Percentiles rank a stretch among this genome's conserved stretches.
phyloP scores from a whole-genome alignment of 1,140 invertebrate genomes.

The Pogonomyrmex barbatus region DNA sequence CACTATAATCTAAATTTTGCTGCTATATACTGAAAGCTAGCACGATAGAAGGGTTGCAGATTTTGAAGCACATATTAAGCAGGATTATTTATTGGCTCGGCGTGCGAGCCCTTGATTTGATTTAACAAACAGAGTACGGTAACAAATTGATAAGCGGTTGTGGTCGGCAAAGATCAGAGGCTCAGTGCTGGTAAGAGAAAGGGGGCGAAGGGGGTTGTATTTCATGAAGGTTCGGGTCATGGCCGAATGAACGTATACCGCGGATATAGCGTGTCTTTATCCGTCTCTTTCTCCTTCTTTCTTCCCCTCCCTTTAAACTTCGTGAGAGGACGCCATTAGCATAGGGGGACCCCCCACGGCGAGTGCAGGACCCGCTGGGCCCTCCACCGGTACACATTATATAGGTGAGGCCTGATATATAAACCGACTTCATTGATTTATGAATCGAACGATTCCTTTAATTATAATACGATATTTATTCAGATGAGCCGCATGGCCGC shows the following conservation, averaged over 20 bases:
- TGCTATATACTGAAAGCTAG: constrained; percentile 1
- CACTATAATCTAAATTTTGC: not conserved
- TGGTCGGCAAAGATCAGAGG: constrained; percentile 83
- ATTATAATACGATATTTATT: constrained; percentile 87
- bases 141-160: constrained; percentile 86
- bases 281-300: constrained; percentile 35
- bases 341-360: constrained; percentile 84
- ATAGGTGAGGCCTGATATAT: constrained; percentile 83
- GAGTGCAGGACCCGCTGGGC: constrained; percentile 69
- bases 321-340: constrained; percentile 85
- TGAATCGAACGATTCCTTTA: constrained; percentile 85
- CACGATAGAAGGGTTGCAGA: constrained; percentile 42
- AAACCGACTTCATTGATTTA: constrained; percentile 85
- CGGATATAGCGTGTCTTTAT: constrained; percentile 48
- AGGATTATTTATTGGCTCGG: constrained; percentile 82
- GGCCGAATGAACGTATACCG: constrained; percentile 69
- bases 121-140: constrained; percentile 83
- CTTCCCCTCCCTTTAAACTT: constrained; percentile 72
- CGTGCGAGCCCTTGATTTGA: constrained; percentile 79
- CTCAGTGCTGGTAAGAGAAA: constrained; percentile 49
- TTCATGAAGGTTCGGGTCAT: constrained; percentile 72
- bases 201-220: constrained; percentile 52
- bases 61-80: constrained; percentile 81
- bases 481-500: constrained; percentile 81
- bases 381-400: constrained; percentile 79